These are phyloP conservation scores for Drosophila ironensis DNA, from an alignment of 1,140 invertebrate genomes.

Conservation along the genomic window DNA sequence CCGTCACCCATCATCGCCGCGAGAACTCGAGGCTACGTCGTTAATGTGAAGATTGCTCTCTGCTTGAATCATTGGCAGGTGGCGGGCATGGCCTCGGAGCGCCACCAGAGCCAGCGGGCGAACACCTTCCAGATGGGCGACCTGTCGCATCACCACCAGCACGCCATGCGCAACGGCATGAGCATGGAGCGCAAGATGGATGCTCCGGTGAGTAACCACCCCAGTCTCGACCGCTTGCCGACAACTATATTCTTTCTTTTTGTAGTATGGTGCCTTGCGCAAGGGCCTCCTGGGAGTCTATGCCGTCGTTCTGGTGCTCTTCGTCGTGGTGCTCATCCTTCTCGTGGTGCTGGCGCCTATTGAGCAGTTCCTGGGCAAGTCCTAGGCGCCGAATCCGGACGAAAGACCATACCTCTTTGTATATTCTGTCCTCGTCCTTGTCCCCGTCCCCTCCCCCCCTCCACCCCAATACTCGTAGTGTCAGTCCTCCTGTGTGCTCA, in stretches of 20 bases:
- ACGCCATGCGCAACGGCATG: conserved; percentile 84
- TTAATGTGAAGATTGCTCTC: conserved; percentile 67
- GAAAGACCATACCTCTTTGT: not conserved
- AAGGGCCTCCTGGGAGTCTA: conserved; percentile 90
- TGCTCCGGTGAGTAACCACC: conserved; percentile 86
- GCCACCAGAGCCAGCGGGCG: conserved; percentile 87
- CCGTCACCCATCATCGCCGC: conserved; percentile 27
- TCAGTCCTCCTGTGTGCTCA: conserved; percentile 32
- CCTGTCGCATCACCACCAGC: conserved; percentile 83
- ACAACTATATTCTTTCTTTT: not conserved
- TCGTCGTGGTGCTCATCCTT: conserved; percentile 87
- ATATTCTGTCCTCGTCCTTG: not conserved
- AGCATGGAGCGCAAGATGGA: conserved; percentile 87
- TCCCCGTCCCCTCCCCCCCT: too few relatives aligned
- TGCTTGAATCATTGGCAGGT: conserved; percentile 84
- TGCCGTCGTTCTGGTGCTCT: conserved; percentile 85
- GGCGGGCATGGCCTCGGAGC: conserved; percentile 88
- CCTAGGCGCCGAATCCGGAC: conserved; percentile 12
- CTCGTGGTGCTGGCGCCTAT: conserved; percentile 90
- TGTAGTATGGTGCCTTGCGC: conserved; percentile 88
- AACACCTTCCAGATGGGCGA: conserved; percentile 93
- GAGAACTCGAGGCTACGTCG: conserved; percentile 43
- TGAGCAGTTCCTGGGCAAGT: conserved; percentile 71
- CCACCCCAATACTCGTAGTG: conserved; percentile 17
- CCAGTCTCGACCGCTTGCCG: not conserved